Evolutionary conservation across 1,140 invertebrate species (phyloP).

Genomic region (Nebria ingens): DNA sequence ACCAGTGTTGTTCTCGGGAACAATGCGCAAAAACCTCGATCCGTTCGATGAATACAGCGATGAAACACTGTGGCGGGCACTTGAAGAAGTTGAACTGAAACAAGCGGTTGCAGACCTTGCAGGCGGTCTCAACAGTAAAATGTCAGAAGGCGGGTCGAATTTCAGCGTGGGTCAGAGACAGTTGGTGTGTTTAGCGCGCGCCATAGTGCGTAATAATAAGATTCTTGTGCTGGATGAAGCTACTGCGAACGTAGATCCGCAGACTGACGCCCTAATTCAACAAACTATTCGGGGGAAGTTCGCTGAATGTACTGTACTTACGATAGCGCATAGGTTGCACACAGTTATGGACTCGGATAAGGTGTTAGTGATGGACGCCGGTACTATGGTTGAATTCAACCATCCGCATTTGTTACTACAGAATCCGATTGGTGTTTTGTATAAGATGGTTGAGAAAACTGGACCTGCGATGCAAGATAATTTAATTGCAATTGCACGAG

Average conservation of each 20-base stretch:
- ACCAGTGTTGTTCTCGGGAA: conserved; percentile 54
- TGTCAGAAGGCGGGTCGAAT: conserved; percentile 51
- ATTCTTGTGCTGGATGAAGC: conserved; percentile 63
- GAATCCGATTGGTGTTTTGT: conserved; percentile 33
- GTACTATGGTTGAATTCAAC: conserved; percentile 52
- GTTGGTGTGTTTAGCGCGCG: conserved; percentile 63
- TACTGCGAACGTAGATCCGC: conserved; percentile 59
- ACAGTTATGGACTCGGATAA: conserved; percentile 44
- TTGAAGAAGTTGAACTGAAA: conserved; percentile 48
- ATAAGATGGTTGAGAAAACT: conserved; percentile 38
- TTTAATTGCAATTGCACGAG: conserved; percentile 32
- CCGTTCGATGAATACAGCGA: conserved; percentile 51
- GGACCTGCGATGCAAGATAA: conserved; percentile 32
- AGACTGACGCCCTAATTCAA: conserved; percentile 54
- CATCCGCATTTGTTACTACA: conserved; percentile 50
- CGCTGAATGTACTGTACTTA: conserved; percentile 49
- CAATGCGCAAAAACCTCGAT: conserved; percentile 53
- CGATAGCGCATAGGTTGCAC: conserved; percentile 45
- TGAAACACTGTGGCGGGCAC: conserved; percentile 47
- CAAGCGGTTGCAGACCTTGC: conserved; percentile 31
- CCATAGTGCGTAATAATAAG: conserved; percentile 53
- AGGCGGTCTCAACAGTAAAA: conserved; percentile 33
- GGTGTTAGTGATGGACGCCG: conserved; percentile 46
- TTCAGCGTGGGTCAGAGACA: conserved; percentile 65
- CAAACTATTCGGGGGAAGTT: conserved; percentile 49